Percentiles rank a stretch among this genome's conserved stretches.
Conservation (phyloP, 2,797 vertebrate genomes). For the Artibeus lituratus region DNA sequence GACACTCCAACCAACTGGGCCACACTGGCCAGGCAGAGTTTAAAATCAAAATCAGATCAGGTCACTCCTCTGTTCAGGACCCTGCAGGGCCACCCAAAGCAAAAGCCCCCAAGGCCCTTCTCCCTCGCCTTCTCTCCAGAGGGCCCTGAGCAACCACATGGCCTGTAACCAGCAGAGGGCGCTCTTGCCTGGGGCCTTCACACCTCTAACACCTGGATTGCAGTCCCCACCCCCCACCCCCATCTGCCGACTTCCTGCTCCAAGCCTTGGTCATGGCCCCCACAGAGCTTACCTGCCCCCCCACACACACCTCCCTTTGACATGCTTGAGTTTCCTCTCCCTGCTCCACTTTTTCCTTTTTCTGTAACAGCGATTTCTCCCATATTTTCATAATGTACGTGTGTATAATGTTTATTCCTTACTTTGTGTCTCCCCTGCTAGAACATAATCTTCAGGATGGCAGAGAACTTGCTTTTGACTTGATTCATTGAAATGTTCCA, state of each 20-base stretch:
- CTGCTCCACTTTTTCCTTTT: background rate
- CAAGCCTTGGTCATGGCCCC: background rate
- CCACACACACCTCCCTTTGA: background rate
- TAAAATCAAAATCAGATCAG: background rate
- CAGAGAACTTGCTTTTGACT: background rate
- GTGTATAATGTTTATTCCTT: background rate
- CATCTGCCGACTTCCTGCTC: background rate
- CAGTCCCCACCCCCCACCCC: background rate
- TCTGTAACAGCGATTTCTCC: background rate
- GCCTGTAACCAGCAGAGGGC: no score
- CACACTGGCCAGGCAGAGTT: background rate
- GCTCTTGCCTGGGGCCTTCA: no score
- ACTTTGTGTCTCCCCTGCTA: background rate
- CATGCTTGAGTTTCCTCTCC: background rate
- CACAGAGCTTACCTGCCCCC: background rate
- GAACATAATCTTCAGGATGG: background rate
- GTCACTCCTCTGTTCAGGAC: background rate
- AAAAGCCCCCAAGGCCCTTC: rapidly evolving
- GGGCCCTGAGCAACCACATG: background rate
- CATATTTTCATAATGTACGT: background rate
- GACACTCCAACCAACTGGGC: background rate
- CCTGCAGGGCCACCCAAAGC: background rate
- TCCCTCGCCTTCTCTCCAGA: no score
- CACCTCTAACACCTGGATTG: rapidly evolving
- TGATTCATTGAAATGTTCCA: background rate